phyloP scores from a whole-genome alignment of 2,888 invertebrate genomes.

The Calephelis perditalis region DNA sequence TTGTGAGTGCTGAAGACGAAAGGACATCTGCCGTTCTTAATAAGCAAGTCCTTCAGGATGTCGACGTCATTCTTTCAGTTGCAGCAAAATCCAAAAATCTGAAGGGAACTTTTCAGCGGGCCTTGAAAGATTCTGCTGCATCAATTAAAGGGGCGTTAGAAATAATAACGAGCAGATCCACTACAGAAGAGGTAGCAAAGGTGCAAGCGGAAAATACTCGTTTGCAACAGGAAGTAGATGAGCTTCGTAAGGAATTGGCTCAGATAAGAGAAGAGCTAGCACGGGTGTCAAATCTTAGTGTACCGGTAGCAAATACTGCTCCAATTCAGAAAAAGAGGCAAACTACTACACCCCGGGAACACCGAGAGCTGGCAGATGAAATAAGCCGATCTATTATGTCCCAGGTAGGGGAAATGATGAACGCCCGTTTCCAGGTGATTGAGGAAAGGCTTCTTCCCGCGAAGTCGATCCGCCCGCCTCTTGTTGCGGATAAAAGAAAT shows the following conservation, averaged over 20 bases:
- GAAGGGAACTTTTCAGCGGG: not conserved
- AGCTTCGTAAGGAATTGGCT: not conserved
- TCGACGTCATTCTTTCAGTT: not conserved
- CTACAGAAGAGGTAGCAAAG: not conserved
- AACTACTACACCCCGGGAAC: not conserved
- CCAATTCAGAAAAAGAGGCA: too few relatives aligned
- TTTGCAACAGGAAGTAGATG: not conserved
- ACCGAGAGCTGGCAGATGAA: not conserved
- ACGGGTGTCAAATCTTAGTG: not conserved
- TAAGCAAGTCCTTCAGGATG: not conserved
- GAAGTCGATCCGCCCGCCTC: not conserved
- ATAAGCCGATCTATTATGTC: not conserved
- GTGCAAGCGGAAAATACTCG: not conserved
- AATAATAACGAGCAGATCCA: not conserved
- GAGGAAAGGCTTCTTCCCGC: not conserved
- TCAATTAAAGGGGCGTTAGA: not conserved
- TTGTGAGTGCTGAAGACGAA: not conserved
- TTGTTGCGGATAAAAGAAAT: not conserved
- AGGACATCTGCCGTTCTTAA: not conserved
- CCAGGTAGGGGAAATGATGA: not conserved
- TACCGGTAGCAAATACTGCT: too few relatives aligned
- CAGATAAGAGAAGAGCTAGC: not conserved
- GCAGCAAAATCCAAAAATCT: conserved; percentile 10
- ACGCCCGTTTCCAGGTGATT: not conserved
- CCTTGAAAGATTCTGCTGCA: not conserved